phyloP scores from a whole-genome alignment of 2,797 vertebrate species.

The Tragopan temminckii region DNA sequence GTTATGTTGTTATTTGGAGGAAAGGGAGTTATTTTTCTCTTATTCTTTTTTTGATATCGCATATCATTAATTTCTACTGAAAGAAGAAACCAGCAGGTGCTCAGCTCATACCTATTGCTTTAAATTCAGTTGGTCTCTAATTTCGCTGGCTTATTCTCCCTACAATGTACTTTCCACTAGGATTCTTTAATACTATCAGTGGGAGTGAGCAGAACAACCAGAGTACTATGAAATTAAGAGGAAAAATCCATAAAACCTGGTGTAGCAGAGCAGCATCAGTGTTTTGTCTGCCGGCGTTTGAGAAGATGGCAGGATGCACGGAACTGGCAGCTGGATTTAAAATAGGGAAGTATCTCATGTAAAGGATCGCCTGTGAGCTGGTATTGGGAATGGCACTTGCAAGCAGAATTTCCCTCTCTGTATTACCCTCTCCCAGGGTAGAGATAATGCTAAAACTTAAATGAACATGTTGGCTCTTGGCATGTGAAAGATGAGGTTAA shows the following conservation, averaged over 20 bases:
- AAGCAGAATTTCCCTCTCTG: not conserved
- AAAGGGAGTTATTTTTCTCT: not conserved
- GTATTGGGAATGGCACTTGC: not conserved
- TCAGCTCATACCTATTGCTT: slow-evolving; percentile 35
- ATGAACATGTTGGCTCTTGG: not conserved
- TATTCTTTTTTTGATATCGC: not conserved
- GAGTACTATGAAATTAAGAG: not conserved
- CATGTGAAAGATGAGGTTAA: not conserved
- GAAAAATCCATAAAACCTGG: not conserved
- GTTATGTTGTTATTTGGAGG: not conserved
- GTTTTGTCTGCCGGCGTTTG: not conserved
- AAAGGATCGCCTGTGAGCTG: not conserved
- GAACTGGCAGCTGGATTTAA: slow-evolving; percentile 6
- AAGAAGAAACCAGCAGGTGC: slow-evolving; percentile 1
- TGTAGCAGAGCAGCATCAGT: slow-evolving; percentile 19
- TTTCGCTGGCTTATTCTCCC: not conserved
- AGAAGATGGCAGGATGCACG: not conserved
- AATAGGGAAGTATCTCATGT: not conserved
- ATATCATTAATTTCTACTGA: slow-evolving; percentile 16
- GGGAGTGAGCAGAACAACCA: not conserved
- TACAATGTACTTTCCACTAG: not conserved
- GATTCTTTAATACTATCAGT: not conserved
- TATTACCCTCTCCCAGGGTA: not conserved
- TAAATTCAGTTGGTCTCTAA: slow-evolving; percentile 20
- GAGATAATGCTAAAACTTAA: not conserved